A percentile compares a stretch with the other conserved stretches of the same genome.
Conservation (phyloP, 2,888 invertebrate genomes). For the Saturnia japonica region DNA sequence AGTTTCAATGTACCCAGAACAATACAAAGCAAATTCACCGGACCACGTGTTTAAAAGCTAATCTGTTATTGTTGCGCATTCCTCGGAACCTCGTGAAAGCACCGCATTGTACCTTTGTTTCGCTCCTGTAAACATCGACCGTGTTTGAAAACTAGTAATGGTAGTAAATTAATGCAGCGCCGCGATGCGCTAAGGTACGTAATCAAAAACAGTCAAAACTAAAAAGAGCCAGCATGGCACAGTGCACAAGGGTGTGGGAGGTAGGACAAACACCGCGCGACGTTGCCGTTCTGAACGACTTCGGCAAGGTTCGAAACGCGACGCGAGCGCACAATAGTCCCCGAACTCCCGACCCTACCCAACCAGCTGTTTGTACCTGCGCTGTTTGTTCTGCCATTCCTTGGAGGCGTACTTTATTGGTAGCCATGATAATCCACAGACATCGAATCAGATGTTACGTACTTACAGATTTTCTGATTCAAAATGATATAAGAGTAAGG, state of each 20-base stretch:
- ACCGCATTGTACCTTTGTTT: slow-evolving; percentile 57
- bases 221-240: slow-evolving; percentile 21
- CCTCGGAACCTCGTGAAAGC: slow-evolving; percentile 55
- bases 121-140: slow-evolving; percentile 45
- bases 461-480: neutral
- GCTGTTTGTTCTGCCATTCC: slow-evolving; percentile 46
- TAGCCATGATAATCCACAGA: neutral
- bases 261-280: slow-evolving; percentile 36
- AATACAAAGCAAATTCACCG: slow-evolving; percentile 31
- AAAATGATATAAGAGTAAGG: neutral
- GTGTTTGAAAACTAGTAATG: slow-evolving; percentile 34
- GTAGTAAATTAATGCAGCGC: slow-evolving; percentile 20
- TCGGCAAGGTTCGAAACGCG: slow-evolving; percentile 27
- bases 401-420: slow-evolving; percentile 31
- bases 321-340: slow-evolving; percentile 58
- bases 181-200: slow-evolving; percentile 31
- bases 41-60: slow-evolving; percentile 40
- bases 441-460: neutral
- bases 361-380: slow-evolving; percentile 72
- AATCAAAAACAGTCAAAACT: slow-evolving; percentile 51
- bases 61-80: slow-evolving; percentile 64
- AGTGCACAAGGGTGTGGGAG: slow-evolving; percentile 15
- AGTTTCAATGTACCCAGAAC: slow-evolving; percentile 34
- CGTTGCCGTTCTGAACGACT: slow-evolving; percentile 60
- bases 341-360: slow-evolving; percentile 31